Base-by-base conservation (phyloP, 2,797 vertebrate species). In the Pyrocephalus nanus region DNA sequence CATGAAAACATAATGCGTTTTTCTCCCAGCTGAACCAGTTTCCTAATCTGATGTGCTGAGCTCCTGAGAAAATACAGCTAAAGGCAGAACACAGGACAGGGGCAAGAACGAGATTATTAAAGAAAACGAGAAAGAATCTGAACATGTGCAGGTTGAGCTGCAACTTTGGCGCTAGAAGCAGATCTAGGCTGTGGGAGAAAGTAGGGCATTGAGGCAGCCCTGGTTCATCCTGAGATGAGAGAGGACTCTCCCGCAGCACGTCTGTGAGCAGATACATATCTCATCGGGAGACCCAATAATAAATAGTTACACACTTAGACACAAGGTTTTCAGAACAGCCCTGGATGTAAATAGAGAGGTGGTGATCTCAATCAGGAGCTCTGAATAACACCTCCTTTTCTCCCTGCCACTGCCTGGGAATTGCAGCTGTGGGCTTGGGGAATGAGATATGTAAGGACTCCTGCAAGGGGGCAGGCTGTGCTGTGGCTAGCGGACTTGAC, bases 381-480 rank as follows among this genome's bases (percentile, higher is more conserved):
- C 77, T n/a, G 30, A 40, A 55, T 57, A 64, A 43, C 25, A 14
- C 21, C 4, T 4, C 19, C 61, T 75, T 57, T 23, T 79, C 27
- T 70, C 40, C 11, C 0, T n/a, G 34, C 29, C 10, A 20, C 0
- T 0, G 1, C 43, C 40, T 50, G 43, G 34, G 47, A 61, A 53
- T 32, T 0, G 0, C 43, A 51, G 67, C 51, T 54, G 32, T 42
- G 64, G 34, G 29, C 32, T 12, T 65, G 65, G n/a, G 17, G n/a
- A 84, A n/a, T 5, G 13, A 65, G 53, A 16, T 2, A 2, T 8
- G 2, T 22, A 4, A 38, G n/a, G 43, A 20, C 15, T 47, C 7
- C 43, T 47, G 32, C 0, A 2, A 70, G 42, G 34, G 5, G 7
- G 12, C 38, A 61, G 11, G 21, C 9, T 4, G 4, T 42, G 32